Conservation (phyloP, 2,113 vertebrate species). For the Riparia riparia region DNA sequence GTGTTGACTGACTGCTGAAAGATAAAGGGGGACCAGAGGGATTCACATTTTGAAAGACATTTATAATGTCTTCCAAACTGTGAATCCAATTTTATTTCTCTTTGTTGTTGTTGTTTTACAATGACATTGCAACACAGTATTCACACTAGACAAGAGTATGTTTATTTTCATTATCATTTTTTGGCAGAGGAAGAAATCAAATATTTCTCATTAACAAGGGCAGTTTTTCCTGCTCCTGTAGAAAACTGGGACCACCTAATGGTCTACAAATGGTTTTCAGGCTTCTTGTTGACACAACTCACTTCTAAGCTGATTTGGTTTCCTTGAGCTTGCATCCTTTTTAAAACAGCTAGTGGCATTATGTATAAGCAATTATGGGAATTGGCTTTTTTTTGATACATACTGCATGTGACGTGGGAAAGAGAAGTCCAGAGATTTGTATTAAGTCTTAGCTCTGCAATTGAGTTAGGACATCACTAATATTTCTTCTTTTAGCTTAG, state of each 20-base stretch:
- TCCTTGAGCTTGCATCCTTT: background rate
- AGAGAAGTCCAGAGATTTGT: background rate
- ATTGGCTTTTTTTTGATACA: background rate
- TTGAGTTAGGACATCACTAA: background rate
- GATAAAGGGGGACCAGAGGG: background rate
- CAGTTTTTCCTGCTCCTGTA: background rate
- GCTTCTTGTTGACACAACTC: background rate
- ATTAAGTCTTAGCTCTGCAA: background rate
- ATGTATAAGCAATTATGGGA: background rate
- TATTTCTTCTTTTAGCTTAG: background rate
- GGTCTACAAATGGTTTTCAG: background rate
- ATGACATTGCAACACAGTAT: too few species aligned
- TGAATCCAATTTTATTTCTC: background rate
- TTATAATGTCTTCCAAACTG: background rate
- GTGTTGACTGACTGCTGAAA: background rate
- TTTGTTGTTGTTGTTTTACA: background rate
- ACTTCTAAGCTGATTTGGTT: background rate
- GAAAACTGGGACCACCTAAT: background rate
- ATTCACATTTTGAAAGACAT: background rate
- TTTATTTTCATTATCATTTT: background rate
- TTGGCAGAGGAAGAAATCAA: background rate
- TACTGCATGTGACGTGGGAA: background rate
- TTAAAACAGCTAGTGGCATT: background rate
- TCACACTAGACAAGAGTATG: background rate
- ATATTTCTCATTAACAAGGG: background rate